A percentile compares a stretch with the other conserved stretches of the same genome.
Evolutionary conservation across 2,113 vertebrate genomes (phyloP).

Genomic region (Charadrius vociferus): DNA sequence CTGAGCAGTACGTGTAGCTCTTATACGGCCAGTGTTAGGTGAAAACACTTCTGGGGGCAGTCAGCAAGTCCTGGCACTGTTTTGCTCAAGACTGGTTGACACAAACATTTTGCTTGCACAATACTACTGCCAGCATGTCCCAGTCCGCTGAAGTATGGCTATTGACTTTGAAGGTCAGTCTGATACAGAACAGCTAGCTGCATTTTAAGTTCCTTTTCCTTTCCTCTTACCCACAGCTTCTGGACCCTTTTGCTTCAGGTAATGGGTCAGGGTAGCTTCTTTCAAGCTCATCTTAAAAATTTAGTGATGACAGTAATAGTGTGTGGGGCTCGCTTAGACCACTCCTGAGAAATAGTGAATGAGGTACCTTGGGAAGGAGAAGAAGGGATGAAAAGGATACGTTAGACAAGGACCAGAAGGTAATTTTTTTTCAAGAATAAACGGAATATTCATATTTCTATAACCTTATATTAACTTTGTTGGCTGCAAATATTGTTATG

Average conservation of each 20-base stretch:
- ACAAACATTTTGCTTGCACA: neutral
- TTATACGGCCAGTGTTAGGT: neutral
- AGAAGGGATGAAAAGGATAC: neutral
- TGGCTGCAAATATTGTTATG: neutral
- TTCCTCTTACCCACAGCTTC: neutral
- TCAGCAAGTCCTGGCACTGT: neutral
- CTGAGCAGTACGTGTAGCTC: neutral
- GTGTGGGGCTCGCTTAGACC: accelerated
- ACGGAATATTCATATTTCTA: neutral
- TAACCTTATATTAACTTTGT: neutral
- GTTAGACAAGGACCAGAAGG: neutral
- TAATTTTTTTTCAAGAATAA: neutral
- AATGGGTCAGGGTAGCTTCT: neutral
- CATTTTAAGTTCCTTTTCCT: neutral
- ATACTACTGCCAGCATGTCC: neutral
- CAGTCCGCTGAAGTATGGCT: neutral
- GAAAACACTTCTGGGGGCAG: neutral
- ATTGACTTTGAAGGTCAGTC: neutral
- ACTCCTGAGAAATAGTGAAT: neutral
- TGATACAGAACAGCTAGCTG: neutral
- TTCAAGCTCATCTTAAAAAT: neutral
- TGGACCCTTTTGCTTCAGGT: neutral
- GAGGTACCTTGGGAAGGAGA: neutral
- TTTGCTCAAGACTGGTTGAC: neutral
- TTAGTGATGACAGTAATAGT: neutral